These are phyloP conservation scores for Trichogramma pretiosum DNA, from an alignment of 1,140 invertebrate genomes.

Conservation along the genomic window DNA sequence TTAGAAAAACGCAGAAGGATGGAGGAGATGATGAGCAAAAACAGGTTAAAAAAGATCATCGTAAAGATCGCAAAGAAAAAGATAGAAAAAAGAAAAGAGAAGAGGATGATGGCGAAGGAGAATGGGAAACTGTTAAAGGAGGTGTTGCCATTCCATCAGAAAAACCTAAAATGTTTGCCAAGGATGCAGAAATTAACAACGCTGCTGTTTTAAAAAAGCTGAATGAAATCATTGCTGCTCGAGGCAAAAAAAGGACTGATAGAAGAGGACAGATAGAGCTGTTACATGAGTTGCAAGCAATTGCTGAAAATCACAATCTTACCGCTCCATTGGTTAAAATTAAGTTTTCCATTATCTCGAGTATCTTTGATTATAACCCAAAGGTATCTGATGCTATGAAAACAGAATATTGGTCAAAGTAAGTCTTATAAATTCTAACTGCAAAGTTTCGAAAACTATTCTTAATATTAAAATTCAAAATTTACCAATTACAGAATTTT, in stretches of 20 bases:
- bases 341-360: slow-evolving; percentile 85
- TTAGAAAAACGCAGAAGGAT: slow-evolving; percentile 16
- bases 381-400: slow-evolving; percentile 98
- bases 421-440: slow-evolving; percentile 26
- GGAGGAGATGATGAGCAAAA: slow-evolving; percentile 62
- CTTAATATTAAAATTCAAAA: neutral
- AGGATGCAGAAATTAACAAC: slow-evolving; percentile 93
- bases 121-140: slow-evolving; percentile 83
- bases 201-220: slow-evolving; percentile 88
- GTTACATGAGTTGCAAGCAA: slow-evolving; percentile 78
- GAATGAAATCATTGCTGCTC: slow-evolving; percentile 85
- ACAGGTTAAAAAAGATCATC: slow-evolving; percentile 52
- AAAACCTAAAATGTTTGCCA: slow-evolving; percentile 94
- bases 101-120: slow-evolving; percentile 71
- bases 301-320: slow-evolving; percentile 78
- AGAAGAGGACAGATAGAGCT: slow-evolving; percentile 85
- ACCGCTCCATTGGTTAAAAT: slow-evolving; percentile 84
- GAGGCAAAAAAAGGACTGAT: slow-evolving; percentile 92
- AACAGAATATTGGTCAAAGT: slow-evolving; percentile 87
- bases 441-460: neutral
- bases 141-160: slow-evolving; percentile 69
- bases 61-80: slow-evolving; percentile 54
- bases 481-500: slow-evolving; percentile 47
- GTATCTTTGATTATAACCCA: slow-evolving; percentile 97
- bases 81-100: slow-evolving; percentile 50